Percentiles rank a stretch among this genome's conserved stretches.
Evolutionary conservation across 2,113 vertebrate genomes (phyloP).

Genomic region (Callorhinus ursinus): DNA sequence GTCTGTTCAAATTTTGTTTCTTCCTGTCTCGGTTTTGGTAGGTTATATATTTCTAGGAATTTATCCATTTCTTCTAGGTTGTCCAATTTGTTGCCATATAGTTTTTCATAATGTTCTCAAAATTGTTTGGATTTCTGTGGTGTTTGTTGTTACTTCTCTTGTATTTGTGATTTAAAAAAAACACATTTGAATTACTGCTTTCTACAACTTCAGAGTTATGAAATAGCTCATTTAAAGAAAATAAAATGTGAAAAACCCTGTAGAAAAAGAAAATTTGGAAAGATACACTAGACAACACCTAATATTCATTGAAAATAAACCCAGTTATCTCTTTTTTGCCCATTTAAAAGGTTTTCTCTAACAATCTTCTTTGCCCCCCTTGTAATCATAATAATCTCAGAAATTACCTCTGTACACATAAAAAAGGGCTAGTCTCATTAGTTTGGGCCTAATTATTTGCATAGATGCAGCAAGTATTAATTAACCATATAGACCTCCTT

Average conservation of each 20-base stretch:
- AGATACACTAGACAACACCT: background rate
- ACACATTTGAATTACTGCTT: background rate
- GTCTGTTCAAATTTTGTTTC: too few relatives aligned
- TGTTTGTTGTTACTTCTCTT: background rate
- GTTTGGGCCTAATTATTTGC: background rate
- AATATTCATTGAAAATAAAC: background rate
- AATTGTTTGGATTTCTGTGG: background rate
- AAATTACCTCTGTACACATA: background rate
- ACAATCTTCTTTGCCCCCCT: background rate
- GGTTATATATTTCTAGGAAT: too few relatives aligned
- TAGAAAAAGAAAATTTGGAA: background rate
- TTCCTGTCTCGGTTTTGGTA: too few relatives aligned
- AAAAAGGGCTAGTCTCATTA: background rate
- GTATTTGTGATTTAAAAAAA: background rate
- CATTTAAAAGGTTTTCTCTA: background rate
- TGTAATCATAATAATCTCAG: background rate
- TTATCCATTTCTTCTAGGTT: too few relatives aligned
- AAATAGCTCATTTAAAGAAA: background rate
- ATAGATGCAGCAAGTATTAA: background rate
- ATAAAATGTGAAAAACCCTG: background rate
- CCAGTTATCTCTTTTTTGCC: background rate
- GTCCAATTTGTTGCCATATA: too few relatives aligned
- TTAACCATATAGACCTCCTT: background rate
- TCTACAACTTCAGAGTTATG: background rate
- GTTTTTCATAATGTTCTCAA: background rate